Conservation (phyloP, 2,113 vertebrate genomes). For the Cricetomys ansorgei region DNA sequence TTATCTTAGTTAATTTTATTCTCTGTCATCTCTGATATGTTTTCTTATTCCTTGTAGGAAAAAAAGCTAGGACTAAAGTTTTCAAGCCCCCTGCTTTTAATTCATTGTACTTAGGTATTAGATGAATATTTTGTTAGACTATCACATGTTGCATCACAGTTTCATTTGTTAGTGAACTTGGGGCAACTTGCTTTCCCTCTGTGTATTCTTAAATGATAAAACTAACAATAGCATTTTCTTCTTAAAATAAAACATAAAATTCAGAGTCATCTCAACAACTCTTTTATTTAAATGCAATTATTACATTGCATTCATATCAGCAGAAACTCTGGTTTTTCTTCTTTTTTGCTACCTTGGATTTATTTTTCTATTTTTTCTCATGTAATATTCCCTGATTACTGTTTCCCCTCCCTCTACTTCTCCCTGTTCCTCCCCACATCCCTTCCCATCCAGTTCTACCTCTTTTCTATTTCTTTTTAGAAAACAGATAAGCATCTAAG, state of each 20-base stretch:
- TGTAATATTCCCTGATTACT: too few relatives aligned
- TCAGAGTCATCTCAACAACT: not conserved
- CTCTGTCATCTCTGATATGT: not conserved
- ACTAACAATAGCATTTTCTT: not conserved
- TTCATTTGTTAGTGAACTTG: not conserved
- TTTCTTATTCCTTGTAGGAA: not conserved
- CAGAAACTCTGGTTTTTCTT: not conserved
- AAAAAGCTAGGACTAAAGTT: not conserved
- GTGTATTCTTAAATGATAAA: not conserved
- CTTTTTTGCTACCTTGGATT: not conserved
- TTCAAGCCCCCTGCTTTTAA: not conserved
- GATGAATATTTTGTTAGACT: not conserved
- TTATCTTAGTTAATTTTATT: not conserved
- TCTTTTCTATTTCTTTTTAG: not conserved
- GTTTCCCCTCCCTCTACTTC: not conserved
- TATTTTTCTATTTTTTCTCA: not conserved
- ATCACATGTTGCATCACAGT: not conserved
- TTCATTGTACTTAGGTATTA: not conserved
- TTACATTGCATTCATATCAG: not conserved
- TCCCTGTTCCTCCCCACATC: not conserved
- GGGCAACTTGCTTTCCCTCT: not conserved
- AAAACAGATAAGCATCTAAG: too few relatives aligned
- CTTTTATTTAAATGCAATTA: not conserved
- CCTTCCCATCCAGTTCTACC: not conserved
- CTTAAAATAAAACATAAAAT: not conserved